Base-by-base conservation (phyloP, 30 jellyfish, hydroid and myxozoan genomes). In the Aurelia sp. region DNA sequence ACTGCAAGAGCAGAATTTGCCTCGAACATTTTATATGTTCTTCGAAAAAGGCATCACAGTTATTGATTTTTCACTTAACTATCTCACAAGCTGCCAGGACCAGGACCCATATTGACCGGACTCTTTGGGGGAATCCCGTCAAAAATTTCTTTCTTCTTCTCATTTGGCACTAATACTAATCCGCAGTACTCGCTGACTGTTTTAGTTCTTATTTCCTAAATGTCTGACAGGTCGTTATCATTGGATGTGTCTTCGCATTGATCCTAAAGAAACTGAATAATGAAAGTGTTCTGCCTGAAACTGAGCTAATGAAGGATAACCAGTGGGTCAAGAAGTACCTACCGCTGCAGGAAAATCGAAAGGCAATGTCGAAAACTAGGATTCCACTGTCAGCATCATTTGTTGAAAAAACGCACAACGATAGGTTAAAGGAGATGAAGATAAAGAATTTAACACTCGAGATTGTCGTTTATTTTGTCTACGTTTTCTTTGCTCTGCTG, bases 181-280 rank as follows among this genome's bases (percentile, higher is more conserved):
- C 33, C 33, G 33, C 33, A 27, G 33, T 27, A 27, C 33, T 27
- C 33, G 33, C 33, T 27, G 33, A 27, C 33, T 27, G 33, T 27
- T 27, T 2, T 44, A 6, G 55, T 44, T 44, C 55, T 44, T 44
- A 7, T 44, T 44, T 44, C 16, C 8, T 7, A 41, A 41, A 11
- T 41, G 13, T 7, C 10, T 44, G 13, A 13, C 55, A 91, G 98
- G 86, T 91, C 33, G 22, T 91, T 16, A 50, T 91, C n/a, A 40
- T 91, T 53, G 98, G 96, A 6, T 76, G 89, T 13, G 53, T 91
- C 18, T 64, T 91, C 21, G 92, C 94, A 17, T 44, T 91, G 48
- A 80, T 91, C 65, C n/a, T 91, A 62, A 82, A 83, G 66, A 86
- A 72, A 78, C 71, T 91, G 17, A 53, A 72, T 13, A 90, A 64